These are phyloP conservation scores for Oncorhynchus mykiss DNA, from an alignment of 2,113 vertebrate genomes.

Conservation along the genomic window DNA sequence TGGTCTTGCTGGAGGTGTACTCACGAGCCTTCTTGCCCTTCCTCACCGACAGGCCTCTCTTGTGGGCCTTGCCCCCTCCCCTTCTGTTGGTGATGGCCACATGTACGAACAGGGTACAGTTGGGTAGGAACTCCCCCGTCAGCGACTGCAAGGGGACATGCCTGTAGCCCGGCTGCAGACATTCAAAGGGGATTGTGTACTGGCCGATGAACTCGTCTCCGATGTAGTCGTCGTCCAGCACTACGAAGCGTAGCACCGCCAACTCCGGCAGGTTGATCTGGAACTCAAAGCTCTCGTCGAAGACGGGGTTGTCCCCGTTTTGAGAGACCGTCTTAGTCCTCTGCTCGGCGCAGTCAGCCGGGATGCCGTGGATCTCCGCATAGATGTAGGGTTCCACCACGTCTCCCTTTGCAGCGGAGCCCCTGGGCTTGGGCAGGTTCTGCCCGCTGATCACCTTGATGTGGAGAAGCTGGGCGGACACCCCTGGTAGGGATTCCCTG, in stretches of 20 bases:
- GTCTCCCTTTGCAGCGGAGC: constrained; percentile 89
- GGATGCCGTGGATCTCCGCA: constrained; percentile 89
- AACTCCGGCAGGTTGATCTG: constrained; percentile 91
- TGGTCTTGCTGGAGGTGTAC: constrained; percentile 87
- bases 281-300: constrained; percentile 92
- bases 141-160: constrained; percentile 87
- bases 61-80: constrained; percentile 85
- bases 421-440: constrained; percentile 89
- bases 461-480: constrained; percentile 88
- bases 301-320: constrained; percentile 88
- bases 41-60: constrained; percentile 84
- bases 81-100: constrained; percentile 89
- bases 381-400: constrained; percentile 92
- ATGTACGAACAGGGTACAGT: constrained; percentile 87
- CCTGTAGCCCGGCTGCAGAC: constrained; percentile 88
- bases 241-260: constrained; percentile 85
- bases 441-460: constrained; percentile 92
- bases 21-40: constrained; percentile 84
- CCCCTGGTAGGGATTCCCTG: constrained; percentile 85
- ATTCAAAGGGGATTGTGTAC: constrained; percentile 92
- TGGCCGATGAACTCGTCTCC: constrained; percentile 93
- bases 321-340: constrained; percentile 89
- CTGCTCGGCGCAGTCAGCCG: constrained; percentile 87
- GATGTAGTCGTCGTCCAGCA: constrained; percentile 90
- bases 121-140: constrained; percentile 83